These are phyloP conservation scores for Anguilla japonica DNA, from an alignment of 2,113 vertebrate species.

Conservation along the genomic window DNA sequence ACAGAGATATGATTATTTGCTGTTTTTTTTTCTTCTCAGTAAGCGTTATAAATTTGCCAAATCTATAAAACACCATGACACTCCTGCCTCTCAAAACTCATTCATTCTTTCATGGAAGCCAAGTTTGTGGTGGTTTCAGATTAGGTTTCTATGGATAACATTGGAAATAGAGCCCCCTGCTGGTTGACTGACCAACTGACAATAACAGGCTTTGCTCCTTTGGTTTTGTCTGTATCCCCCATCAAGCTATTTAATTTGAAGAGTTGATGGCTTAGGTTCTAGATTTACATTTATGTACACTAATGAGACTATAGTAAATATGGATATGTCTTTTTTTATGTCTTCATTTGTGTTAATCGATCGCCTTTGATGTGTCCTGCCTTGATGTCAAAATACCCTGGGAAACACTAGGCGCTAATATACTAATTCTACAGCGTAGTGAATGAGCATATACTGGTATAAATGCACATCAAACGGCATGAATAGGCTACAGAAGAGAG, in stretches of 20 bases:
- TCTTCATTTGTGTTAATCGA: not conserved
- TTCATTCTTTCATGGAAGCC: not conserved
- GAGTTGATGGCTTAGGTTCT: not conserved
- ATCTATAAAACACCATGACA: not conserved
- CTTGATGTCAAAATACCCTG: not conserved
- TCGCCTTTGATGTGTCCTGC: not conserved
- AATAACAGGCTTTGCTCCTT: not conserved
- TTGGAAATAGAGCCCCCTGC: slow-evolving; percentile 73
- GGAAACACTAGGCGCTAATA: not conserved
- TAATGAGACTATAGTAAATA: not conserved
- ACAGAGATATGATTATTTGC: too few relatives aligned
- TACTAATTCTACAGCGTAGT: not conserved
- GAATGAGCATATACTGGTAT: not conserved
- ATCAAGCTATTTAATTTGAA: not conserved
- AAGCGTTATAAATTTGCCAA: not conserved
- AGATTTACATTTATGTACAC: not conserved
- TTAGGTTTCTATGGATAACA: slow-evolving; percentile 33
- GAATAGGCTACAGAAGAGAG: not conserved
- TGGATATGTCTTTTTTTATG: not conserved
- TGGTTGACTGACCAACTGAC: slow-evolving; percentile 36
- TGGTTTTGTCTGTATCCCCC: not conserved
- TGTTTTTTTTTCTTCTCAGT: not conserved
- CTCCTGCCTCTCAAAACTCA: not conserved
- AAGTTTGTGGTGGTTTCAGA: not conserved
- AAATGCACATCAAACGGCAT: not conserved